Base-by-base conservation (phyloP, 2,888 invertebrate species). In the Podabrus alpinus region DNA sequence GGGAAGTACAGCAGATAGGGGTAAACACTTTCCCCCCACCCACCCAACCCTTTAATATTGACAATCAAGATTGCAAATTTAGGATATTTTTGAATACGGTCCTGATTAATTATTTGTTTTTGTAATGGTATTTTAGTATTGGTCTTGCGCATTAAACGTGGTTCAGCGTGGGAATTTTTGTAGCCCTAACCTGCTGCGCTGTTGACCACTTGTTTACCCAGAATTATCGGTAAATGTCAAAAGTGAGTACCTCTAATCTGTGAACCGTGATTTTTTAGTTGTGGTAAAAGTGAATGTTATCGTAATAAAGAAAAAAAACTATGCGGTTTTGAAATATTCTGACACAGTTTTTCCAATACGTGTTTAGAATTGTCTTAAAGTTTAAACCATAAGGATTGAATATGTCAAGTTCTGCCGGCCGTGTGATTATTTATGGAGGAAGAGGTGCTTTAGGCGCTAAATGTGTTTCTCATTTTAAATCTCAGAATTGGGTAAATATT, bases 381-480 rank as follows among this genome's bases (percentile, higher is more conserved):
- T 9, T 45, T 45, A 45, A 45, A 45, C 7, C 45, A 45, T 45
- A 29, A 66, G 5, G 21, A 29, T 21, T 19, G 15, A 81, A 76
- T 68, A 85, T 85, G 85, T 78, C 84, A 17, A 78, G 80, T 17
- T 75, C 72, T 72, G 76, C 82, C 73, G 93, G 94, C 84, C 92
- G 92, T 84, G 93, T 98, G 78, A 88, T 99, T 76, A 92, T 99
- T 81, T 99, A 99, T 87, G 99, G 99, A 74, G 99, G 99, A 60
- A 94, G 94, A 86, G 99, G 99, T 77, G 99, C 99, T 67, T 90
- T 99, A 71, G 99, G 99, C 67, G 93, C 95, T 2, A 93, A 93
- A 62, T 94, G 96, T 85, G 94, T 99, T 15, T 92, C 93, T 19
- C 92, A 94, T 85, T 97, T 99, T 86, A 98, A 97, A 88, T 89